A percentile compares a stretch with the other conserved stretches of the same genome.
These are phyloP conservation scores for Nebria brevicollis DNA, from an alignment of 2,888 invertebrate species.

Conservation along the genomic window DNA sequence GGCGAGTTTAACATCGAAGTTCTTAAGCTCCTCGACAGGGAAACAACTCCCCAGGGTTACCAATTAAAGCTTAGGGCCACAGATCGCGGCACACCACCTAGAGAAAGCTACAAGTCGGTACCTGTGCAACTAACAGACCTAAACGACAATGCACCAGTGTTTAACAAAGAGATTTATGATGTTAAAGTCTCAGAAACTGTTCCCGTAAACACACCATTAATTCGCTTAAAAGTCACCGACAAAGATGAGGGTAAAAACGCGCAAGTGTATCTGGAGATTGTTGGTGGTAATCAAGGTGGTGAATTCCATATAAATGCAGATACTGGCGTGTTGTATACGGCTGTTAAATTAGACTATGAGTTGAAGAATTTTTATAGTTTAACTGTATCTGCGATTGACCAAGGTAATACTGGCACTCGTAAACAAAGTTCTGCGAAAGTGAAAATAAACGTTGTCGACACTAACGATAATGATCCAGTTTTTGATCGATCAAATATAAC, in stretches of 20 bases:
- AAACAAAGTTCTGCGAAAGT: slow-evolving; percentile 92
- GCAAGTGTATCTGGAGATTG: slow-evolving; percentile 86
- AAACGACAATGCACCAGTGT: slow-evolving; percentile 88
- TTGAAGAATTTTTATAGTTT: slow-evolving; percentile 83
- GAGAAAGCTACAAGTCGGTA: slow-evolving; percentile 81
- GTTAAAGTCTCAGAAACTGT: slow-evolving; percentile 89
- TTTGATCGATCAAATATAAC: slow-evolving; percentile 79
- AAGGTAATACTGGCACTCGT: slow-evolving; percentile 82
- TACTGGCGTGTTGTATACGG: slow-evolving; percentile 90
- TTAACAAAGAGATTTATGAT: slow-evolving; percentile 87
- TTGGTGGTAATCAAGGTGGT: slow-evolving; percentile 90
- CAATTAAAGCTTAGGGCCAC: slow-evolving; percentile 87
- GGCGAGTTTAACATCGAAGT: slow-evolving; percentile 85
- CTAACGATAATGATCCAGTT: slow-evolving; percentile 93
- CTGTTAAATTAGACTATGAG: slow-evolving; percentile 85
- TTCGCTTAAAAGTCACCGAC: slow-evolving; percentile 87
- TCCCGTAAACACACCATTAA: slow-evolving; percentile 88
- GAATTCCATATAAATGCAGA: slow-evolving; percentile 88
- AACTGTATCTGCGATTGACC: slow-evolving; percentile 90
- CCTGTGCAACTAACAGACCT: slow-evolving; percentile 83
- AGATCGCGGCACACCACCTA: slow-evolving; percentile 84
- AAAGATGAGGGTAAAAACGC: slow-evolving; percentile 86
- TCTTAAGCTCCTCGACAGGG: slow-evolving; percentile 80
- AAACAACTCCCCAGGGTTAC: slow-evolving; percentile 81
- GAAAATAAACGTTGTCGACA: slow-evolving; percentile 87